Evolutionary conservation across 2,888 invertebrate species (phyloP), one percentile per base, ranked within the genome.

Genomic region (Ornithoptera alexandrae): DNA sequence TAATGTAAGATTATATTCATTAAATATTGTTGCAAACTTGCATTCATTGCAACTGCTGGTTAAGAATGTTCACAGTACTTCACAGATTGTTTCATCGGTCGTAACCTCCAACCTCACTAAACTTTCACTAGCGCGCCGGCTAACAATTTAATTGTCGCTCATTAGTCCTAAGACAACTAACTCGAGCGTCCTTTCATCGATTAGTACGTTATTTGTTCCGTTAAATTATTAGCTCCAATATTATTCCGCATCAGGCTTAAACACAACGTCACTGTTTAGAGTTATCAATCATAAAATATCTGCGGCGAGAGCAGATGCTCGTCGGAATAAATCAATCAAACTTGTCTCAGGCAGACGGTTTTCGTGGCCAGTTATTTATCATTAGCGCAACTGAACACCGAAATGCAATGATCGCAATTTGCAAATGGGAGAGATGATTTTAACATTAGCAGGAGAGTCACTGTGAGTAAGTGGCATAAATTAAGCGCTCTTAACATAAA

Each of bases 91-190:
- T 86, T 90, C 89, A 86, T 83, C 84, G 89, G 78, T 86, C 89
- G 85, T 84, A 84, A 87, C 84, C 86, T 85, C 84, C 84, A 86
- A 88, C 88, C 87, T 88, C 81, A 84, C 87, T 87, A 87, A 88
- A 89, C 87, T 86, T 87, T 86, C 85, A 84, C 81, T 84, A 86
- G 81, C 84, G 82, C 84, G 86, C 87, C 88, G 85, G 84, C 88
- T 87, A 84, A 89, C 88, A 86, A 89, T 90, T 88, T 90, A 89
- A 91, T 90, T 90, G 87, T 87, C 85, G 81, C 87, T 88, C 88
- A 89, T 90, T 89, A 89, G 87, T 87, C 82, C 83, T 85, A 78
- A 86, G 84, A 86, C 87, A 86, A 83, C 81, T 46, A 84, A 83
- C 81, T 79, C 79, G 80, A 81, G 82, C 81, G 81, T 79, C 78